Conservation (phyloP, 2,113 vertebrate species). For the Rhabdomys dilectus region DNA sequence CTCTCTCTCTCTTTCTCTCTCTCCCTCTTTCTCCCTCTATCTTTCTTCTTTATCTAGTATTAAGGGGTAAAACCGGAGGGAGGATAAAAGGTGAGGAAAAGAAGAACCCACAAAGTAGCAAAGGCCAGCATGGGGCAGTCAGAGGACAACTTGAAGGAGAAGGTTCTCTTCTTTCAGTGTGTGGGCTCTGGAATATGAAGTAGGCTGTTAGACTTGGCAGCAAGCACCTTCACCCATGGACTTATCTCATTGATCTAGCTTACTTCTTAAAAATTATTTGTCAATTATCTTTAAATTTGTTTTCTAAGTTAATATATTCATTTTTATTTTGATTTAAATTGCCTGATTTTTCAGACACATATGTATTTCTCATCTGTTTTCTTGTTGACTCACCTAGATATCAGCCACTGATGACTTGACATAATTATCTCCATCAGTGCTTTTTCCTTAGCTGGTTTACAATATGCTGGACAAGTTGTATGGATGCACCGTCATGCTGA, state of each 20-base stretch:
- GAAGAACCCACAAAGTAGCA: no score
- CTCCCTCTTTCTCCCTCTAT: no score
- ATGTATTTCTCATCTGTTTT: background rate
- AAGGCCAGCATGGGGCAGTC: no score
- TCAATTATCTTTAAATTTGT: background rate
- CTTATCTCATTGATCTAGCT: background rate
- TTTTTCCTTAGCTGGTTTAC: constrained; percentile 8
- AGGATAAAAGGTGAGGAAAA: no score
- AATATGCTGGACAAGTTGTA: background rate
- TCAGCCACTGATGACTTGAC: background rate
- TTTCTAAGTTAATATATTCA: background rate
- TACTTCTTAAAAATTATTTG: background rate
- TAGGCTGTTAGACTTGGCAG: background rate
- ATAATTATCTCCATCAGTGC: background rate
- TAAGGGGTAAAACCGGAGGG: no score
- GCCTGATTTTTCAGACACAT: background rate
- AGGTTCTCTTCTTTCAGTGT: background rate
- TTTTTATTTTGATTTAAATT: constrained; percentile 27
- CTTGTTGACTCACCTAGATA: background rate
- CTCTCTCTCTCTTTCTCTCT: no score
- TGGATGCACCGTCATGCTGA: constrained; percentile 1
- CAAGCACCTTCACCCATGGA: no score
- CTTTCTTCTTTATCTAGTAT: no score
- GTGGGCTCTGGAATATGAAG: background rate
- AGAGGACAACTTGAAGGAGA: background rate